These are phyloP conservation scores for Anagyrus pseudococci DNA, from an alignment of 2,888 invertebrate species.

Conservation along the genomic window DNA sequence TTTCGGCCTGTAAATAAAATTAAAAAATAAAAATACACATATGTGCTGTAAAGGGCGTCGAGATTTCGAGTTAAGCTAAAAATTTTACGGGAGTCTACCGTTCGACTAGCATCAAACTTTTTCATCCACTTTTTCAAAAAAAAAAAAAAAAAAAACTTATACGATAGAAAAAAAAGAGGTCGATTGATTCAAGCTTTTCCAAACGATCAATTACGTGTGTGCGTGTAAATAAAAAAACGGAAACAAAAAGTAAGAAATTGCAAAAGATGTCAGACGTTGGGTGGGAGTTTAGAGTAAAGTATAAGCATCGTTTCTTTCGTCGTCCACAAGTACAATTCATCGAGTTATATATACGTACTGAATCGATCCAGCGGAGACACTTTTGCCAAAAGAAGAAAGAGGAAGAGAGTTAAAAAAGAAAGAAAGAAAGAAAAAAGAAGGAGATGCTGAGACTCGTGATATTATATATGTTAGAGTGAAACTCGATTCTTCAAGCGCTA, in stretches of 20 bases:
- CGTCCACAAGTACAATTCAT: constrained; percentile 35
- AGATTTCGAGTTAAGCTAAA: constrained; percentile 15
- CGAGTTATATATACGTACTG: constrained; percentile 30
- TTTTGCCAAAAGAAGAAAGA: constrained; percentile 26
- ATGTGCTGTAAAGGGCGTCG: constrained; percentile 30
- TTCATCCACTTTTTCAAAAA: constrained; percentile 28
- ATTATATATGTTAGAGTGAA: constrained; percentile 21
- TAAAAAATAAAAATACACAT: constrained; percentile 8
- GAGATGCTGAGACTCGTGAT: constrained; percentile 26
- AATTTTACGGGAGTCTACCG: constrained; percentile 20
- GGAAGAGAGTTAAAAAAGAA: constrained; percentile 12
- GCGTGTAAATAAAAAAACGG: constrained; percentile 6
- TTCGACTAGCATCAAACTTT: constrained; percentile 15
- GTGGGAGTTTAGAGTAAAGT: constrained; percentile 10
- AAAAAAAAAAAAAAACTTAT: constrained; percentile 15
- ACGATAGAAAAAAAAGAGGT: constrained; percentile 14
- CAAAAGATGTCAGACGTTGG: constrained; percentile 18
- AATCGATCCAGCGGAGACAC: constrained; percentile 23
- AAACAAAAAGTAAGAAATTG: constrained; percentile 1
- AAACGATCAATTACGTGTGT: constrained; percentile 27
- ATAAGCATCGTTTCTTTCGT: constrained; percentile 20
- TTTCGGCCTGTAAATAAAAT: constrained; percentile 29
- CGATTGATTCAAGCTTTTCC: constrained; percentile 25
- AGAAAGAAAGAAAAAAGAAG: constrained; percentile 13
- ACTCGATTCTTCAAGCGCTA: constrained; percentile 27